Percentiles rank a stretch among this genome's conserved stretches.
Evolutionary conservation across 1,140 invertebrate species (phyloP).

Genomic region (Eciton burchellii): DNA sequence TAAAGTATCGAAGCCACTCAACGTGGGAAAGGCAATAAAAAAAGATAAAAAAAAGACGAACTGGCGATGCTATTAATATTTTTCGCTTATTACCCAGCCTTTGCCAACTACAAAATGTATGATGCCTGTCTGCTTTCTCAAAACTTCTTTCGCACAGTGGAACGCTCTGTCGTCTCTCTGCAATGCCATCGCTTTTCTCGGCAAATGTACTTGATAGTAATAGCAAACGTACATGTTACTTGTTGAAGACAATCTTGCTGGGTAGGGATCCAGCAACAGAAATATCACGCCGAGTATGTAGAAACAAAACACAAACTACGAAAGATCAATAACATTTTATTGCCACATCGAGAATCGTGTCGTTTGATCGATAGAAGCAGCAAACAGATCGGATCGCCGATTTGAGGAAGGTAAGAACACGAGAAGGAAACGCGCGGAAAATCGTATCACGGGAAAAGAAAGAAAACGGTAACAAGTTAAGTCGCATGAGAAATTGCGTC

Average conservation of each 20-base stretch:
- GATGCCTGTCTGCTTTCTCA: slow-evolving; percentile 11
- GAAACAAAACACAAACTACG: slow-evolving; percentile 66
- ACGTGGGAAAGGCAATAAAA: background rate
- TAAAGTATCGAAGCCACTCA: background rate
- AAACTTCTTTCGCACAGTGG: background rate
- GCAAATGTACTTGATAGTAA: slow-evolving; percentile 66
- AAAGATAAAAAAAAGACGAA: background rate
- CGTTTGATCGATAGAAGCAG: background rate
- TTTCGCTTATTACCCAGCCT: slow-evolving; percentile 1
- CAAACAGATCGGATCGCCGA: slow-evolving; percentile 5
- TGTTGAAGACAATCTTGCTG: slow-evolving; percentile 4
- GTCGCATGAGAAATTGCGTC: slow-evolving; percentile 9
- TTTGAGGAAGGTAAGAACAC: background rate
- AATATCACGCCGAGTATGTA: slow-evolving; percentile 64
- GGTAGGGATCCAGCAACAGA: slow-evolving; percentile 62
- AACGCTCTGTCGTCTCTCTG: background rate
- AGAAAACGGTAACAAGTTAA: background rate
- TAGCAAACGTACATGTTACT: slow-evolving; percentile 30
- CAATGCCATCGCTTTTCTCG: slow-evolving; percentile 40
- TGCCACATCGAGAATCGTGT: background rate
- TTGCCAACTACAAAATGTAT: slow-evolving; percentile 59
- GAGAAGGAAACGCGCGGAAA: background rate
- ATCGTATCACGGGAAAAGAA: background rate
- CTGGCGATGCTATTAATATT: background rate
- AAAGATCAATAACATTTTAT: slow-evolving; percentile 49